Conservation (phyloP, 2,797 vertebrate species). For the Bovichtus variegatus region DNA sequence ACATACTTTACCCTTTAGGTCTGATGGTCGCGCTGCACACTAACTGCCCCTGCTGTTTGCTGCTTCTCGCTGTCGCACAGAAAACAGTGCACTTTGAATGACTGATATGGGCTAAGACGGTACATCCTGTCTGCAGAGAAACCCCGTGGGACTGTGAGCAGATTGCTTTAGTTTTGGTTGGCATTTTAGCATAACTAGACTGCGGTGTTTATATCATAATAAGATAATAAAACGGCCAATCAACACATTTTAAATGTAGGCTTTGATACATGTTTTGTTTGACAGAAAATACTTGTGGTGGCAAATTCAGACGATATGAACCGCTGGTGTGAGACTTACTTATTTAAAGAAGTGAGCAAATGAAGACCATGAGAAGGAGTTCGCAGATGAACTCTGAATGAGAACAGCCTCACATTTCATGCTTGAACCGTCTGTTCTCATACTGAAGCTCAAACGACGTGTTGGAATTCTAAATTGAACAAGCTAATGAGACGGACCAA, state of each 20-base stretch:
- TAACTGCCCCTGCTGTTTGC: background rate
- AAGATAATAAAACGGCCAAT: constrained; percentile 37
- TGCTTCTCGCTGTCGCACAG: background rate
- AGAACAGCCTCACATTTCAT: constrained; percentile 57
- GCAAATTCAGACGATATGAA: constrained; percentile 5
- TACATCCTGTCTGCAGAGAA: background rate
- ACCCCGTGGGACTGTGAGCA: background rate
- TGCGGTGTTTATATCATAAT: constrained; percentile 21
- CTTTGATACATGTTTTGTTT: background rate
- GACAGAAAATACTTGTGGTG: constrained; percentile 3
- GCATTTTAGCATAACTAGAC: background rate
- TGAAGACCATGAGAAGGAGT: constrained; percentile 27
- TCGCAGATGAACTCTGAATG: constrained; percentile 45
- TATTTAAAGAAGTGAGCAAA: constrained; percentile 31
- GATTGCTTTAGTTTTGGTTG: constrained; percentile 15
- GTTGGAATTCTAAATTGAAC: constrained; percentile 63
- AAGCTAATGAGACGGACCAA: constrained; percentile 54
- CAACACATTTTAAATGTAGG: constrained; percentile 12
- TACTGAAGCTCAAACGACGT: constrained; percentile 34
- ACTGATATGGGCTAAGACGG: constrained; percentile 4
- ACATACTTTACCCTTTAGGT: constrained; percentile 9
- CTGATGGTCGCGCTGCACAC: background rate
- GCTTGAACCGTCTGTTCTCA: constrained; percentile 47
- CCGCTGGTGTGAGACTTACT: background rate
- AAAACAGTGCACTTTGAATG: constrained; percentile 11